phyloP scores from a whole-genome alignment of 64 coral and sea anemone species.

The Hydrozoanthus tunicans region DNA sequence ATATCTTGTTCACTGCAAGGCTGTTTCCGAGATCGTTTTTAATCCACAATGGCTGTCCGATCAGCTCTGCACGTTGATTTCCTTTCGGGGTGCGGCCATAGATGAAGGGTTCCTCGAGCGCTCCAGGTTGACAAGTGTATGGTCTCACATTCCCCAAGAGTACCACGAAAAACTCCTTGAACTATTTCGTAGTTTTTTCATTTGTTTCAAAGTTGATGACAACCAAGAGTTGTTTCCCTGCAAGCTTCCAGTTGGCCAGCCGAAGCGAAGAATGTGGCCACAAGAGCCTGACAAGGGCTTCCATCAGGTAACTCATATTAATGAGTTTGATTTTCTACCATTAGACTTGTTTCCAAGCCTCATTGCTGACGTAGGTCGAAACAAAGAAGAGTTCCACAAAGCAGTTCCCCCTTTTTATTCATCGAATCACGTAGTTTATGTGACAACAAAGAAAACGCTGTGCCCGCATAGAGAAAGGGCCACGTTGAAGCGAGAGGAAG shows the following conservation, averaged over 20 bases:
- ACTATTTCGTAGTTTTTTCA: background rate
- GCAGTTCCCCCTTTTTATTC: background rate
- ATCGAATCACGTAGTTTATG: background rate
- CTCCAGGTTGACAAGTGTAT: background rate
- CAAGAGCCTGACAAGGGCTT: background rate
- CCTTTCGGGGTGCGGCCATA: background rate
- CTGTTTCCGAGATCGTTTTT: background rate
- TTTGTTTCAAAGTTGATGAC: slow-evolving; percentile 21
- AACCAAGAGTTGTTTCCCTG: background rate
- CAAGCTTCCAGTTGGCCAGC: background rate
- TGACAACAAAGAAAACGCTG: background rate
- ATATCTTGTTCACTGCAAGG: background rate
- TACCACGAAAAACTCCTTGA: too few relatives aligned
- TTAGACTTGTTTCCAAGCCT: background rate
- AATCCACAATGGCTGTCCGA: slow-evolving; percentile 16
- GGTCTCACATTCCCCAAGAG: background rate
- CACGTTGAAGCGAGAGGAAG: background rate
- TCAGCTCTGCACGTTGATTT: slow-evolving; percentile 29
- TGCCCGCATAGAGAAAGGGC: background rate
- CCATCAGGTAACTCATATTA: slow-evolving; percentile 12
- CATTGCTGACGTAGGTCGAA: background rate
- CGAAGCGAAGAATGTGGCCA: background rate
- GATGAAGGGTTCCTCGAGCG: background rate
- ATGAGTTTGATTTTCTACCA: background rate
- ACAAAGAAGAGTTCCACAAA: background rate